phyloP scores from a whole-genome alignment of 2,113 vertebrate species.

The Notechis scutatus region DNA sequence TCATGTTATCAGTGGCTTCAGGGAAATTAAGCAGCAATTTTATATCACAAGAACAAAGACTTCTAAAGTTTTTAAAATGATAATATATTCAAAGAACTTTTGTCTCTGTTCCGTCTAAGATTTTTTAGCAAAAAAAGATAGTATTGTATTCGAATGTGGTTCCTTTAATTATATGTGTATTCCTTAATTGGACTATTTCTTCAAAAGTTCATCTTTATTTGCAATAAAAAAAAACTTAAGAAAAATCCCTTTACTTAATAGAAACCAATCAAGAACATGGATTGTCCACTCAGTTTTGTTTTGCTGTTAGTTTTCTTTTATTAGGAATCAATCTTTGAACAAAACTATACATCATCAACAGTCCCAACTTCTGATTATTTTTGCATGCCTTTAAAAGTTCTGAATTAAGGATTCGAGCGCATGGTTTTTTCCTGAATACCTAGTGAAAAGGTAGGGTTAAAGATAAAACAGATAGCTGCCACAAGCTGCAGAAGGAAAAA shows the following conservation, averaged over 20 bases:
- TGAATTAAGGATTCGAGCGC: neutral
- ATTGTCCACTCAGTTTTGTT: neutral
- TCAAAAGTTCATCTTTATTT: neutral
- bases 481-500: neutral
- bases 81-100: slow-evolving; percentile 69
- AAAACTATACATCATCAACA: neutral
- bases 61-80: slow-evolving; percentile 58
- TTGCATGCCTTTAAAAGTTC: neutral
- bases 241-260: neutral
- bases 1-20: slow-evolving; percentile 78
- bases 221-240: neutral
- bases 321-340: neutral
- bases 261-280: neutral
- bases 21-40: slow-evolving; percentile 75
- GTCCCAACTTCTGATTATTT: neutral
- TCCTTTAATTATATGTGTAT: slow-evolving; percentile 55
- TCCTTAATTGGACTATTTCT: slow-evolving; percentile 33
- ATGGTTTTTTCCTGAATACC: neutral
- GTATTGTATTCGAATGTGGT: slow-evolving; percentile 61
- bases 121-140: slow-evolving; percentile 52
- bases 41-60: slow-evolving; percentile 76
- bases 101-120: slow-evolving; percentile 54
- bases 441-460: neutral
- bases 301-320: neutral
- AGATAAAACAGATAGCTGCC: neutral